These are phyloP conservation scores for Conus canariensis DNA, from an alignment of 2,888 invertebrate genomes.

Conservation along the genomic window DNA sequence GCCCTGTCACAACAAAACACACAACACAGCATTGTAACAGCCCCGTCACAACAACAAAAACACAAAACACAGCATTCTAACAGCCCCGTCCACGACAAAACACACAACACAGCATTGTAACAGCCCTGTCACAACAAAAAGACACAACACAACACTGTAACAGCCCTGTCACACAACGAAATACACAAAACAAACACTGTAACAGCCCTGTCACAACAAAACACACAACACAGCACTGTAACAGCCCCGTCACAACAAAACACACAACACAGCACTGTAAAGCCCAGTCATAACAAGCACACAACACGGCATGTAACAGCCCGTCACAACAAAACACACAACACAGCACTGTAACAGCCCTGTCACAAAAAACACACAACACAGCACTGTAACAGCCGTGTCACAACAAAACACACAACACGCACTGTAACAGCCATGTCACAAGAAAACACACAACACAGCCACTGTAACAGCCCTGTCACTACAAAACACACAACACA, in stretches of 20 bases:
- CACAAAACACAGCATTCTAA: background rate
- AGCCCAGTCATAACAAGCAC: background rate
- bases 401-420: background rate
- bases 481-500: background rate
- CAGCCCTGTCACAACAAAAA: no score
- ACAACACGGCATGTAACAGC: background rate
- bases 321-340: no score
- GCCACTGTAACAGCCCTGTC: background rate
- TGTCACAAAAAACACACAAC: no score
- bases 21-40: background rate
- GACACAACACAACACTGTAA: background rate
- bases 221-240: background rate
- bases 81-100: no score
- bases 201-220: background rate
- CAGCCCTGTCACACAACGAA: background rate
- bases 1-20: background rate
- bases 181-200: background rate
- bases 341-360: no score
- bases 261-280: background rate
- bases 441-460: no score
- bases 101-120: no score
- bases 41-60: background rate
- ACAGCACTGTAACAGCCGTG: no score
- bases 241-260: no score
- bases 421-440: no score